Base-by-base conservation (phyloP, 2,113 vertebrate species). In the Microcebus jonahi region DNA sequence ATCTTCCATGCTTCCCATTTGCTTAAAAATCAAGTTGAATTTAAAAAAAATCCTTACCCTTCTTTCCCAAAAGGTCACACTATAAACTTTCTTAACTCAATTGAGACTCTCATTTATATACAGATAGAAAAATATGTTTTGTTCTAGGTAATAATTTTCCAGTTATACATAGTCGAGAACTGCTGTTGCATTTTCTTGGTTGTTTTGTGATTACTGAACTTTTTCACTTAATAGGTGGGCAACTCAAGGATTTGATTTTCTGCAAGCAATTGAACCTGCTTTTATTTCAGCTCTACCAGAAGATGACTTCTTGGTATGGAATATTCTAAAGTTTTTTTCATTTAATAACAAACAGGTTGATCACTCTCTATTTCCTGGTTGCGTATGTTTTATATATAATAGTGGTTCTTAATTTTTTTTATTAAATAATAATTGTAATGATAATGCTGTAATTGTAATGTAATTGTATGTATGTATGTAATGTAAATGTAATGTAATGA, bases 181-280 rank as follows among this genome's bases (percentile, higher is more conserved):
- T 20, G 15, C n/a, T 8, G 0, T 0, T 3, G 18, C 7, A 0
- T 76, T 89, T 86, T 48, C 20, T 21, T 15, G 48, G 20, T 48
- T 13, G 5, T 57, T 77, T 55, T 96, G 73, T 97, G 75, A 89
- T 53, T 8, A 0, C 88, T 90, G 34, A 94, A 39, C 10, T 80
- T 67, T 96, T 86, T 92, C 94, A 7, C 27, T 42, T 97, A n/a
- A 81, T 97, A 99, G 99, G 97, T 99, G 99, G 99, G 99, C 99
- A 77, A 99, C 99, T 95, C 99, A 99, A 98, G 99, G 99, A 73
- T 99, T 99, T 98, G 99, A 99, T 98, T 99, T 99, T 97, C 99
- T 99, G 86, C 99, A 99, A 98, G 99, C 99, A 34, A 99, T 99
- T 39, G 99, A 99, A 94, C 99, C 99, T 53, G 99, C 98, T 73